Base-by-base conservation (phyloP, 2,888 invertebrate genomes). In the Silvanus unidentatus region DNA sequence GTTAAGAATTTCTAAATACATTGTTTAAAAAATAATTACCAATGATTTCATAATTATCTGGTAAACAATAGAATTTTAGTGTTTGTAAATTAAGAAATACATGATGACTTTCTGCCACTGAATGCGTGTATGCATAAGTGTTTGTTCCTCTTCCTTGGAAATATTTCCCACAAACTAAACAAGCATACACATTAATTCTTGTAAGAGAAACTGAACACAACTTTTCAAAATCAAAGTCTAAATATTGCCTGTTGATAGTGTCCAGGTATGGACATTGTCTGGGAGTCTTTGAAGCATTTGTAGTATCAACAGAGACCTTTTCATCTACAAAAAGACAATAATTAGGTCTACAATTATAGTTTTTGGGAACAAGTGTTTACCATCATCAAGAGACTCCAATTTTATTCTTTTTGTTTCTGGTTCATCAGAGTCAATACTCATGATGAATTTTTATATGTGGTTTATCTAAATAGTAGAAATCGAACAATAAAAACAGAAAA, bases 191-290 rank as follows among this genome's bases (percentile, higher is more conserved):
- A 77, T 99, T 99, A 58, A 99, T 95, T 63, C 99, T 84, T 0
- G 98, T 98, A 50, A 99, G 71, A 0, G 98, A 98, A 29, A 99
- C 89, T 0, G 98, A 98, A 69, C 99, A 99, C 15, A 99, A 73
- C 70, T 99, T 99, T 73, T 99, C 99, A 75, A 99, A 99, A 75
- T 99, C 99, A 75, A 99, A 99, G 73, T 99, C 99, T 49, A 99
- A 73, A 49, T 96, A 84, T 61, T 94, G 92, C 42, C 99, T 79
- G 71, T 99, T 97, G 49, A 99, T 99, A 1, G 98, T 98, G 65
- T 99, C 99, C 62, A 99, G 75, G 68, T 99, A 99, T 0, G 99
- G 99, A 64, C 99, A 99, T 36, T 89, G 77, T 38, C 65, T 50
- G 10, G 58, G 50, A 16, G 42, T 38, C 42, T 42, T 50, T 8